Percentiles rank a stretch among this genome's conserved stretches.
These are phyloP conservation scores for Scaptomyza caliginosa DNA, from an alignment of 2,888 invertebrate genomes.

Conservation along the genomic window DNA sequence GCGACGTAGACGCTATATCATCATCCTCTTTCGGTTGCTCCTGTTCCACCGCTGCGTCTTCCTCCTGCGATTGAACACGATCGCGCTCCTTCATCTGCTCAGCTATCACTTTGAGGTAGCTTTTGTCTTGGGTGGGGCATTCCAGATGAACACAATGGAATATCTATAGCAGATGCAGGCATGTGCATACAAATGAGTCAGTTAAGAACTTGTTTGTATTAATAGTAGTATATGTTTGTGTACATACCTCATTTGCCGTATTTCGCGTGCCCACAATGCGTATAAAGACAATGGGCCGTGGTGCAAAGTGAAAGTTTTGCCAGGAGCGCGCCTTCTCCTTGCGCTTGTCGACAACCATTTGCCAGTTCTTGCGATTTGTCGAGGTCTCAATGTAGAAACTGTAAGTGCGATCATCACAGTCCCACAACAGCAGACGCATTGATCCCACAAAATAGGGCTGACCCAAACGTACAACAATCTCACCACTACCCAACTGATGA, in stretches of 20 bases:
- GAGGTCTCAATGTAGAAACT: constrained; percentile 98
- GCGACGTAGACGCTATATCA: constrained; percentile 51
- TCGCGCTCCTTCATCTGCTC: constrained; percentile 49
- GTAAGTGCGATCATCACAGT: constrained; percentile 97
- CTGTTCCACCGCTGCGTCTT: background rate
- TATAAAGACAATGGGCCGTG: constrained; percentile 95
- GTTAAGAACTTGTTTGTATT: background rate
- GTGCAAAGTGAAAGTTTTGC: constrained; percentile 95
- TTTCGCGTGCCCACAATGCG: constrained; percentile 98
- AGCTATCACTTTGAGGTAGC: constrained; percentile 63
- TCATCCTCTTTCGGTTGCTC: constrained; percentile 10
- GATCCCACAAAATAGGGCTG: constrained; percentile 97
- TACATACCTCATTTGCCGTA: constrained; percentile 95
- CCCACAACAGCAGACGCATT: constrained; percentile 97
- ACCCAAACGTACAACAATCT: constrained; percentile 96
- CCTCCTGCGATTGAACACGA: background rate
- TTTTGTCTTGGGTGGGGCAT: constrained; percentile 90
- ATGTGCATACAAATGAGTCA: constrained; percentile 44
- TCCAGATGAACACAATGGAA: constrained; percentile 99
- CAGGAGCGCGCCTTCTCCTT: constrained; percentile 95
- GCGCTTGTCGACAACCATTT: constrained; percentile 94
- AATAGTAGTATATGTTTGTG: background rate
- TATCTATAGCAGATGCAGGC: constrained; percentile 88
- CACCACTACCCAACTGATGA: constrained; percentile 97
- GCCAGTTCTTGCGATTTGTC: constrained; percentile 96